Conservation (phyloP, 92 coral and sea anemone species). For the Epizoanthus rinbou region DNA sequence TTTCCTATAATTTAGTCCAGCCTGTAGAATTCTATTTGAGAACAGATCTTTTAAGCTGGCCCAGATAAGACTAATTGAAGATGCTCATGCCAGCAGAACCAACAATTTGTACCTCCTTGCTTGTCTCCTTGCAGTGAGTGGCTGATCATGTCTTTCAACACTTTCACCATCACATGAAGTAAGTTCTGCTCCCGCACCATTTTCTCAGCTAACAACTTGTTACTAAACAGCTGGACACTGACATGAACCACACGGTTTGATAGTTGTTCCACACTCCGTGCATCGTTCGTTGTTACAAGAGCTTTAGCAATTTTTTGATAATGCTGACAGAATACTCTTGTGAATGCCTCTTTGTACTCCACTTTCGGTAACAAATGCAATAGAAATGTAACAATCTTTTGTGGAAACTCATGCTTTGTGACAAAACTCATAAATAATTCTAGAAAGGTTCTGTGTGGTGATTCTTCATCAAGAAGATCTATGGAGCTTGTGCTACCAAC, state of each 20-base stretch:
- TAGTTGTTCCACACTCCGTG: slow-evolving; percentile 83
- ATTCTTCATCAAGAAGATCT: slow-evolving; percentile 61
- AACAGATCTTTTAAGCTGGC: no score
- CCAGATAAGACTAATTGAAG: no score
- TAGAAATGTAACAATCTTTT: slow-evolving; percentile 95
- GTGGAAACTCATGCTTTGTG: slow-evolving; percentile 94
- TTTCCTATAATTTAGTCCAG: no score
- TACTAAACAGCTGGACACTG: slow-evolving; percentile 97
- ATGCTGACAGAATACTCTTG: slow-evolving; percentile 90
- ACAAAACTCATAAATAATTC: slow-evolving; percentile 95
- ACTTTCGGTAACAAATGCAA: slow-evolving; percentile 90
- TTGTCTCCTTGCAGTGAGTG: slow-evolving; percentile 76
- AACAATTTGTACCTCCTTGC: slow-evolving; percentile 75
- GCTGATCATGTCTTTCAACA: slow-evolving; percentile 93
- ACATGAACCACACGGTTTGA: slow-evolving; percentile 96
- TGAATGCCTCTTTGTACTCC: slow-evolving; percentile 91
- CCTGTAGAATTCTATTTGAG: no score
- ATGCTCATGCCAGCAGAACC: neutral
- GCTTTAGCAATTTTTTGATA: slow-evolving; percentile 95
- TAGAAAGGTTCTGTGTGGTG: slow-evolving; percentile 62
- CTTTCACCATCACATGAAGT: slow-evolving; percentile 94
- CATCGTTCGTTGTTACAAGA: slow-evolving; percentile 67
- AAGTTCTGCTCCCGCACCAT: slow-evolving; percentile 94
- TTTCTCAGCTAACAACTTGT: slow-evolving; percentile 86
- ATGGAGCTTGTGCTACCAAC: slow-evolving; percentile 52